Percentiles rank a stretch among this genome's conserved stretches.
Conservation (phyloP, 2,888 invertebrate species). For the Epicampocera succincta region DNA sequence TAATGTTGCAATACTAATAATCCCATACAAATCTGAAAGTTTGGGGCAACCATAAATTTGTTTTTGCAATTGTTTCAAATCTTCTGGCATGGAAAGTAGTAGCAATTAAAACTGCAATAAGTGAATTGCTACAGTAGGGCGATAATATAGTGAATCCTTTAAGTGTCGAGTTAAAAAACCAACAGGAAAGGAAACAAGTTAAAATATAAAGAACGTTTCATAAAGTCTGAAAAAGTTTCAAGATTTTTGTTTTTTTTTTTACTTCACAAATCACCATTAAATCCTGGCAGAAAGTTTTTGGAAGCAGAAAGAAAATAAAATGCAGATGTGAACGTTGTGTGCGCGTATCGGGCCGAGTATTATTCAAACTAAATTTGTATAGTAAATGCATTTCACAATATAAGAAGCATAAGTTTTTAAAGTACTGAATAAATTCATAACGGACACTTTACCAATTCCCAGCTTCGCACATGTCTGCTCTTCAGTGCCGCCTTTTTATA, state of each 20-base stretch:
- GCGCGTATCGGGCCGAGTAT: conserved; percentile 32
- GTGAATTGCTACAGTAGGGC: conserved; percentile 22
- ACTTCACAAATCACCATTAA: conserved; percentile 30
- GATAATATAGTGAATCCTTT: conserved; percentile 18
- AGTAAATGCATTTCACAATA: conserved; percentile 53
- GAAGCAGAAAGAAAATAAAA: too few species aligned
- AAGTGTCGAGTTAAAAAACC: not conserved
- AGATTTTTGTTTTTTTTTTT: conserved; percentile 33
- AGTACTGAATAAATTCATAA: conserved; percentile 4
- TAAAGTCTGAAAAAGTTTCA: not conserved
- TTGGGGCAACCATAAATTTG: not conserved
- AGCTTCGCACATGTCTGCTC: conserved; percentile 55
- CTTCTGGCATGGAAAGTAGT: conserved; percentile 45
- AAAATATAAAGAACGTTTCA: not conserved
- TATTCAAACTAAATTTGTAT: conserved; percentile 34
- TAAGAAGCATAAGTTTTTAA: too few species aligned
- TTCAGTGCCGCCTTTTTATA: conserved; percentile 55
- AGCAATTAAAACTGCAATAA: conserved; percentile 40
- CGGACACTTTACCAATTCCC: conserved; percentile 15
- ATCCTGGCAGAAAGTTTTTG: not conserved
- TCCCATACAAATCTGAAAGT: not conserved
- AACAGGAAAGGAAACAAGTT: not conserved
- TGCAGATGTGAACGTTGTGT: not conserved
- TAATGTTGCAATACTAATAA: too few species aligned
- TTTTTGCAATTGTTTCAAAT: conserved; percentile 14